Evolutionary conservation across 2,888 invertebrate species (phyloP).

Genomic region (Drosophila rellima): DNA sequence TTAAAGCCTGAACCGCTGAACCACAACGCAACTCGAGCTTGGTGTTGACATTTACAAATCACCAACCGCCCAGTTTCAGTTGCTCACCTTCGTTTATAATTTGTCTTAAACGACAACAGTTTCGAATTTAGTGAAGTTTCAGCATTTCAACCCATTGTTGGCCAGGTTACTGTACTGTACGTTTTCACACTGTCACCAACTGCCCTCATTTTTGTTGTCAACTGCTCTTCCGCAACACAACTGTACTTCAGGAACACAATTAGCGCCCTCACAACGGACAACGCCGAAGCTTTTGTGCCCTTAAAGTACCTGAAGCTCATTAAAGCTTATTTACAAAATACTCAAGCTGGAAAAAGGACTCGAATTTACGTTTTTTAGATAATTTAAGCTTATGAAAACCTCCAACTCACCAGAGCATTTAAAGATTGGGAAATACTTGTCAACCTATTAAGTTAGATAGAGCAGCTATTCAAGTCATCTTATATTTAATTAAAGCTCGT

Average conservation of each 20-base stretch:
- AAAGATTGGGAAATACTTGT: not conserved
- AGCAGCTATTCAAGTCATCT: not conserved
- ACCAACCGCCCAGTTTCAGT: constrained; percentile 66
- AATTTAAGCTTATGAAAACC: too few species aligned
- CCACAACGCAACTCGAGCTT: constrained; percentile 41
- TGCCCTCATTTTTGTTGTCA: constrained; percentile 25
- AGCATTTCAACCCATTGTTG: constrained; percentile 14
- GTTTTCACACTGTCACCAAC: constrained; percentile 36
- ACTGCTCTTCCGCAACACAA: constrained; percentile 56
- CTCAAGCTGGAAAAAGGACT: not conserved
- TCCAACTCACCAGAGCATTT: not conserved
- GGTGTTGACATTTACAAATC: constrained; percentile 81
- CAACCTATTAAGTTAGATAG: not conserved
- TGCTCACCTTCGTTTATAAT: constrained; percentile 68
- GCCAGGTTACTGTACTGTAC: constrained; percentile 7
- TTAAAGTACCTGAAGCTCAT: constrained; percentile 15
- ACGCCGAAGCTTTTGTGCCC: constrained; percentile 11
- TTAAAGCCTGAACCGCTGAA: constrained; percentile 54
- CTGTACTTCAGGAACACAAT: too few species aligned
- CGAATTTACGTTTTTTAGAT: too few species aligned
- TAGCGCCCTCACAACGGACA: constrained; percentile 14
- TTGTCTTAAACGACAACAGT: constrained; percentile 57
- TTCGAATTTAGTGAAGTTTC: constrained; percentile 21
- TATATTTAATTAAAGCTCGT: not conserved
- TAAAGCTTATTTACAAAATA: not conserved